These are phyloP conservation scores for Tipula helvola DNA, from an alignment of 2,888 invertebrate genomes.

Conservation along the genomic window DNA sequence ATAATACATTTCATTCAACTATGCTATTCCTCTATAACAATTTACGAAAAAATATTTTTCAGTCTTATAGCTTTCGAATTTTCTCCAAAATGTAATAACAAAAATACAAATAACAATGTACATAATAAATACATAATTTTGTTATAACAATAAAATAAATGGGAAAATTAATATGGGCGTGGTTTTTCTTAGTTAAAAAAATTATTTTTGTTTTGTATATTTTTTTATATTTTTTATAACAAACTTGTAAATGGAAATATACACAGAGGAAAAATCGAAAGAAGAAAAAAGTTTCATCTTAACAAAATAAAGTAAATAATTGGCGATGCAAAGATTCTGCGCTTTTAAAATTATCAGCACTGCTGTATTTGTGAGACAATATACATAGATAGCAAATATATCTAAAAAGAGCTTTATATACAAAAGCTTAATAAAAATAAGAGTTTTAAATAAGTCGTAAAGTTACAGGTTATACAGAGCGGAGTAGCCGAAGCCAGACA, in stretches of 20 bases:
- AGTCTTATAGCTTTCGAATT: not conserved
- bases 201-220: not conserved
- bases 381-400: not conserved
- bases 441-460: not conserved
- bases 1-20: not conserved
- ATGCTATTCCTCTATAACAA: not conserved
- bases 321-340: constrained; percentile 8
- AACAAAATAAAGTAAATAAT: not conserved
- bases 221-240: not conserved
- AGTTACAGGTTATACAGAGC: not conserved
- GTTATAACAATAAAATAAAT: not conserved
- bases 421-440: not conserved
- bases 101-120: not conserved
- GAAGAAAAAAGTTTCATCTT: not conserved
- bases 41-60: not conserved
- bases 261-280: not conserved
- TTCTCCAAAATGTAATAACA: not conserved
- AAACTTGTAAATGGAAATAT: not conserved
- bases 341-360: not conserved
- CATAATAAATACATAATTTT: not conserved
- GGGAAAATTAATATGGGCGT: constrained; percentile 9
- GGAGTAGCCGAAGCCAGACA: not conserved
- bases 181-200: not conserved
- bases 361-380: constrained; percentile 1
- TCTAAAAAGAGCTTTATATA: not conserved